Base-by-base conservation (phyloP, 1,140 invertebrate species). In the Drusus annulatus region DNA sequence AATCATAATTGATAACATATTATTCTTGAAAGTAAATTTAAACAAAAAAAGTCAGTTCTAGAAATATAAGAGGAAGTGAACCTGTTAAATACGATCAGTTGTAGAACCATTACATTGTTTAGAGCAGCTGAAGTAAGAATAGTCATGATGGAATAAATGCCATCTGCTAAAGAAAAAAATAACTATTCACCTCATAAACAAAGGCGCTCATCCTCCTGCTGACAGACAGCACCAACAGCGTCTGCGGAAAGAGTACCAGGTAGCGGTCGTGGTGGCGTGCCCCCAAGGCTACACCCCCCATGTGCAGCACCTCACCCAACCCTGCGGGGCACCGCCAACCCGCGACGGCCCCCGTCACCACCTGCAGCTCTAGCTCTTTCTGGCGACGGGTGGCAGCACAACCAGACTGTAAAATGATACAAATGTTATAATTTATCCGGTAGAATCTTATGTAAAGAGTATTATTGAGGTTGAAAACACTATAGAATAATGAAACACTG, bases 361-460 rank as follows among this genome's bases (percentile, higher is more conserved):
- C 96, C 90, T 99, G 98, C 56, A 98, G 89, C 84, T 99, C 98
- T 85, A 98, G 91, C 90, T 99, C 98, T 88, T 98, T 98, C 86
- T 98, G 96, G n/a, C 97, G 94, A 65, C 98, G 90, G 23, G 95
- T 93, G 28, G 94, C 93, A 74, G 94, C 92, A 89, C 97, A 98
- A 51, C 92, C 92, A 86, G 95, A 94, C 96, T 98, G 84, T 8
- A 85, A 84, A 60, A 54, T 0, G 28, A 63, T 1, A 25, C 21
- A 50, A 65, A 81, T 82, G 31, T 36, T 4, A 36, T 3, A 36
- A 7, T 3, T 36, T 36, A 7, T 36, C 31, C 8, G 7, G 31
- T 36, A 36, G 31, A 36, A 36, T 36, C 31, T 4, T 36, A 36
- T 36, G 31, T 3, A 36, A 36, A 36, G n/a, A n/a, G n/a, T n/a